phyloP scores from a whole-genome alignment of 2,797 vertebrate species.

The Micropoecilia bifurca region DNA sequence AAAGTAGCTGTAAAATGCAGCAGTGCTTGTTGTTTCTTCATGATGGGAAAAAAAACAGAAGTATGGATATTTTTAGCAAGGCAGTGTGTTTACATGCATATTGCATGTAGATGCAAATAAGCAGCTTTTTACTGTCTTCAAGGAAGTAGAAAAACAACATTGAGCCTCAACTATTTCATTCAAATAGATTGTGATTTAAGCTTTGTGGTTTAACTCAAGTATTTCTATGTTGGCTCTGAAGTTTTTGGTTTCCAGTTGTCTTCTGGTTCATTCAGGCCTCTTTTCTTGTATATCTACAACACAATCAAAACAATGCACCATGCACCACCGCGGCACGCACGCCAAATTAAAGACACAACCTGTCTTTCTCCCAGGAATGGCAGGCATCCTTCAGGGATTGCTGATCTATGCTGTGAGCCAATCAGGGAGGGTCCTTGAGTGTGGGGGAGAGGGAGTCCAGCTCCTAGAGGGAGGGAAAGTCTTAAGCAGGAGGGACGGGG shows the following conservation, averaged over 20 bases:
- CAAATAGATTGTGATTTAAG: conserved; percentile 16
- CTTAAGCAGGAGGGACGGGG: conserved; percentile 71
- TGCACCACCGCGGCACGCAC: conserved; percentile 29
- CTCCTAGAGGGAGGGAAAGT: conserved; percentile 63
- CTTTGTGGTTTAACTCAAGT: conserved; percentile 22
- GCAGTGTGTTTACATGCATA: background rate
- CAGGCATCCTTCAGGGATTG: conserved; percentile 88
- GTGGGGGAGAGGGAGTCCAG: conserved; percentile 53
- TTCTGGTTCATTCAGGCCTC: conserved; percentile 1
- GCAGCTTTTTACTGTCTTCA: background rate
- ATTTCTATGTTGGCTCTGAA: conserved; percentile 3
- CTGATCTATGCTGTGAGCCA: conserved; percentile 81
- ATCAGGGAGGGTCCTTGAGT: conserved; percentile 68
- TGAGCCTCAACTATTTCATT: conserved; percentile 17
- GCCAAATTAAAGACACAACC: conserved; percentile 78
- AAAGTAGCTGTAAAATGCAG: background rate
- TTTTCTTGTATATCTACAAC: conserved; percentile 12
- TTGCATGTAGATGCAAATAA: background rate
- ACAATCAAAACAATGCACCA: conserved; percentile 5
- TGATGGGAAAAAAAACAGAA: too few relatives aligned
- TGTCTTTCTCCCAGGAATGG: conserved; percentile 88
- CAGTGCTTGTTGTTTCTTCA: background rate
- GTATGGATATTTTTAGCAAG: background rate
- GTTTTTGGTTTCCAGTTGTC: conserved; percentile 21
- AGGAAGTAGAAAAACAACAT: background rate